Base-by-base conservation (phyloP, 2,888 invertebrate genomes). In the Ormia ochracea region DNA sequence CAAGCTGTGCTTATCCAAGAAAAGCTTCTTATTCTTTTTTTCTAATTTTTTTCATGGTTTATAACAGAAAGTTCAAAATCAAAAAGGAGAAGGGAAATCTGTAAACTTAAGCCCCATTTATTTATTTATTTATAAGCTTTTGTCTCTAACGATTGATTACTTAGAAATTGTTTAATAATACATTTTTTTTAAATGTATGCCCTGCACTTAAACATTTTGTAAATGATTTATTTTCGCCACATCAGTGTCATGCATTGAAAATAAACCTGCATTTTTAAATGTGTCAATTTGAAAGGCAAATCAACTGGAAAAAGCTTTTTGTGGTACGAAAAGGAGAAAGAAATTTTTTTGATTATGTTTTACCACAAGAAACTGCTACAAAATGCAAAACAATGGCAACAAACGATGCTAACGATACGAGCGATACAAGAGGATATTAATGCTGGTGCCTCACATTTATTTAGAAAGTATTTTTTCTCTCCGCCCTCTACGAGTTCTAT, bases 201-300 rank as follows among this genome's bases (percentile, higher is more conserved):
- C n/a, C n/a, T 33, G 17, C 33, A 12, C 56, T 50, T 41, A 61
- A 52, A 52, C 33, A 41, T 72, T n/a, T 41, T 23, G 17, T 7
- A 41, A 10, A 70, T 54, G 6, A 33, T 63, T 72, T 73, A 66
- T 66, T 66, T 50, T 66, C 58, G 58, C 21, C 58, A 48, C 33
- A 72, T 23, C 12, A 50, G 7, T 26, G 12, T 14, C 17, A 61
- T 23, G 28, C 17, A 2, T 26, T 69, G 21, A 31, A 14, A 4
- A 12, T 38, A 56, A n/a, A 45, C 74, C 75, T 50, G 78, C 68
- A 74, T 78, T 63, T 74, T 74, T 68, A 75, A 74, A 63, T 74
- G 69, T 75, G 78, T 69, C 78, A 68, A 75, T 75, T 78, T 78
- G 56, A 69, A 75, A 75, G 61, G 74, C 78, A 75, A 75, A 75